Evolutionary conservation across 2,113 vertebrate species (phyloP).

Genomic region (Taxidea taxus): DNA sequence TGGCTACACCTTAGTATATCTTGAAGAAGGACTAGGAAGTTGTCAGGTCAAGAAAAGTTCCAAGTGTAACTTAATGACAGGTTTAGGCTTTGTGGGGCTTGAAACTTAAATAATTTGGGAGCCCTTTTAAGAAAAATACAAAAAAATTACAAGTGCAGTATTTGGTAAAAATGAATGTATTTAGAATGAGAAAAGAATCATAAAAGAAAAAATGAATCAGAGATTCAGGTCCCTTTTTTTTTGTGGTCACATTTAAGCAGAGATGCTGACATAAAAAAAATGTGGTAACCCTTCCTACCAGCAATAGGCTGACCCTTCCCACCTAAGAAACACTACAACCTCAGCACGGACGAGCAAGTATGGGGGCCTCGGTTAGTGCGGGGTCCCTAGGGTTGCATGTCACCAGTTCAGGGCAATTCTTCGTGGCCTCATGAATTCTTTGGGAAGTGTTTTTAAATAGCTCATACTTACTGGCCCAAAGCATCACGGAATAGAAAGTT

Average conservation of each 20-base stretch:
- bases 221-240: background rate
- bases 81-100: background rate
- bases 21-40: background rate
- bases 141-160: background rate
- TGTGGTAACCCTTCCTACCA: background rate
- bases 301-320: fast-evolving
- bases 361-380: fast-evolving
- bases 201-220: background rate
- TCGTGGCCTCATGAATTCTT: background rate
- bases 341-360: background rate
- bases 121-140: background rate
- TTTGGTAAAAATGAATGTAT: background rate
- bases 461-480: background rate
- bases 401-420: background rate
- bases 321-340: background rate
- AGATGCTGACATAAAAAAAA: background rate
- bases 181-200: background rate
- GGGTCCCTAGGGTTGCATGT: background rate
- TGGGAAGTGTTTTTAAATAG: background rate
- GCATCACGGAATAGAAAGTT: background rate
- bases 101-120: background rate
- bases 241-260: background rate
- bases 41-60: background rate
- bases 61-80: background rate
- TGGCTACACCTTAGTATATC: fast-evolving